Percentiles rank a stretch among this genome's conserved stretches.
These are phyloP conservation scores for Hyperoplus lanceolatus DNA, from an alignment of 2,797 vertebrate genomes.

Conservation along the genomic window DNA sequence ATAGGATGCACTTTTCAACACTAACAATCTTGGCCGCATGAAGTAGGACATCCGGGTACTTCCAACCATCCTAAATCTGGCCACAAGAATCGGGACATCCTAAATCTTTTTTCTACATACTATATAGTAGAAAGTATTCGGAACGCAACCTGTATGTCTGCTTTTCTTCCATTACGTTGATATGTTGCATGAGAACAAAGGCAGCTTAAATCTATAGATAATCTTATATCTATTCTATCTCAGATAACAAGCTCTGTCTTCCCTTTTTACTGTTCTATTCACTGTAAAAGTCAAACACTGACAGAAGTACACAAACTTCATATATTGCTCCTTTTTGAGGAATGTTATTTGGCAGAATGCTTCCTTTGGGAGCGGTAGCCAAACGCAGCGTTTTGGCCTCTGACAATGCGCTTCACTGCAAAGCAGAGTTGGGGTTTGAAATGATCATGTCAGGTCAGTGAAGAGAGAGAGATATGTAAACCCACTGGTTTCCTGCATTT, in stretches of 20 bases:
- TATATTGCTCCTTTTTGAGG: conserved; percentile 38
- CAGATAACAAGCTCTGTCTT: conserved; percentile 34
- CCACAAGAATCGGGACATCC: too few relatives aligned
- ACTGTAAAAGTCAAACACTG: conserved; percentile 26
- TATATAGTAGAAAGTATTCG: too few relatives aligned
- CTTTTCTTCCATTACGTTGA: conserved; percentile 45
- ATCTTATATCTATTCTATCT: conserved; percentile 7
- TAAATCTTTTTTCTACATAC: too few relatives aligned
- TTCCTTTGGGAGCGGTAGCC: conserved; percentile 54
- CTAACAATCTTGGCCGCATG: too few relatives aligned
- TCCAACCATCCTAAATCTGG: too few relatives aligned
- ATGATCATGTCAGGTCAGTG: conserved; percentile 62
- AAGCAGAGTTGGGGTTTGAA: conserved; percentile 41
- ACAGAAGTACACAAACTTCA: conserved; percentile 64
- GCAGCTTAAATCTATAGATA: conserved; percentile 32
- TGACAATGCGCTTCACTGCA: conserved; percentile 42
- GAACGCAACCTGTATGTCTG: background rate
- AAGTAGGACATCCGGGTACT: too few relatives aligned
- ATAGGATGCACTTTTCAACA: too few relatives aligned
- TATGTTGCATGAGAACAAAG: conserved; percentile 19
- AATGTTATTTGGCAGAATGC: conserved; percentile 60
- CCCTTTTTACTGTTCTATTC: conserved; percentile 13
- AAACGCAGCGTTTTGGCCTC: conserved; percentile 47
- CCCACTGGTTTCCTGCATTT: conserved; percentile 64
- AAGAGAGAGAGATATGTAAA: conserved; percentile 33